Evolutionary conservation across 2,797 vertebrate species (phyloP).

Genomic region (Pipistrellus pygmaeus): DNA sequence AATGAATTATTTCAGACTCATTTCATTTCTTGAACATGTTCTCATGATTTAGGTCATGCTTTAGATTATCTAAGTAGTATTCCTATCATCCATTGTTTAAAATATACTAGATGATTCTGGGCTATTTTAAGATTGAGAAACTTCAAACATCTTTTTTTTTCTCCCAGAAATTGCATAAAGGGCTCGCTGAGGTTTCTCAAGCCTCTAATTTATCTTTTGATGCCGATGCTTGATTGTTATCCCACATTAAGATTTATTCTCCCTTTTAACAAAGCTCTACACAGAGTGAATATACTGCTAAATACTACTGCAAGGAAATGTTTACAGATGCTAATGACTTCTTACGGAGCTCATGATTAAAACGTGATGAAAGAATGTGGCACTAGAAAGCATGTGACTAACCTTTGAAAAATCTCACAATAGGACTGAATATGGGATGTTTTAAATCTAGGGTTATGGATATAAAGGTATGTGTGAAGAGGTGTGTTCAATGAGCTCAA

Average conservation of each 20-base stretch:
- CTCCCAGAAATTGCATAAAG: conserved; percentile 51
- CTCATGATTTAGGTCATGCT: conserved; percentile 66
- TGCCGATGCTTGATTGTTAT: conserved; percentile 62
- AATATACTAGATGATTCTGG: conserved; percentile 62
- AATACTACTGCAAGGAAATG: conserved; percentile 71
- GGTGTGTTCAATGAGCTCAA: background rate
- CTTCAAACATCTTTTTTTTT: conserved; percentile 48
- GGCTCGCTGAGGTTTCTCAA: conserved; percentile 47
- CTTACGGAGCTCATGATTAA: conserved; percentile 79
- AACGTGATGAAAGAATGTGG: conserved; percentile 71
- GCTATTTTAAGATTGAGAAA: conserved; percentile 74
- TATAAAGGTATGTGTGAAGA: conserved; percentile 22
- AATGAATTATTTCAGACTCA: conserved; percentile 75
- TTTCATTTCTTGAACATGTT: conserved; percentile 74
- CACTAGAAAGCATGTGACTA: conserved; percentile 70
- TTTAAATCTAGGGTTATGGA: conserved; percentile 50
- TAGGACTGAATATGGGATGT: conserved; percentile 58
- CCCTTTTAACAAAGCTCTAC: conserved; percentile 67
- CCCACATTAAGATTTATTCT: conserved; percentile 70
- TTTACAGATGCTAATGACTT: conserved; percentile 82
- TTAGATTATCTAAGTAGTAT: conserved; percentile 49
- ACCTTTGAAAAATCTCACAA: conserved; percentile 75
- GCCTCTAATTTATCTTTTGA: conserved; percentile 66
- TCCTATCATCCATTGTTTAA: conserved; percentile 61
- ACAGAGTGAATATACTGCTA: conserved; percentile 71